These are phyloP conservation scores for Butastur rufipennis DNA, from an alignment of 2,113 vertebrate species.

Conservation along the genomic window DNA sequence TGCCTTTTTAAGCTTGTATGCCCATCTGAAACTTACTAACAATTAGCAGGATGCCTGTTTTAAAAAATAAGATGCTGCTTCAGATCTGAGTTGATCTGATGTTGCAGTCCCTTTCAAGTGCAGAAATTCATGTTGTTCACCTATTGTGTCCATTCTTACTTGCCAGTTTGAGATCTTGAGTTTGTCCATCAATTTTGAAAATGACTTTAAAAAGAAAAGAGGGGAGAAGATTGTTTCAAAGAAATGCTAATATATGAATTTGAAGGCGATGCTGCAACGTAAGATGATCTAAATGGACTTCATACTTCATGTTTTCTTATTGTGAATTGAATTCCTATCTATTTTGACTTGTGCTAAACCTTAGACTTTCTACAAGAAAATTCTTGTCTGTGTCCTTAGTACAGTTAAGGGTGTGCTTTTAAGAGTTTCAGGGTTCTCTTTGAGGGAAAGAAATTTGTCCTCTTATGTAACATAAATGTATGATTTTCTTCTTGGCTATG, in stretches of 20 bases:
- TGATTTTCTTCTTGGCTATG: neutral
- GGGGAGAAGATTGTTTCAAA: neutral
- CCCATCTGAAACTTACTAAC: neutral
- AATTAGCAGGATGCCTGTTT: neutral
- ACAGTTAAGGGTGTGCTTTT: neutral
- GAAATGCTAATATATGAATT: neutral
- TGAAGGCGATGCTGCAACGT: neutral
- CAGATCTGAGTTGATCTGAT: neutral
- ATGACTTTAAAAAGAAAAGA: neutral
- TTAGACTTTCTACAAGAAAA: neutral
- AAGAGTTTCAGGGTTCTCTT: neutral
- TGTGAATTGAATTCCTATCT: neutral
- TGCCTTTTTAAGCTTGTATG: neutral
- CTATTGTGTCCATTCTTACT: neutral
- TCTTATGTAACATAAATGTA: neutral
- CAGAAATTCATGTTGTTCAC: neutral
- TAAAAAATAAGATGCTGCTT: neutral
- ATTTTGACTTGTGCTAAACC: neutral
- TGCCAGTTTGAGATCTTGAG: neutral
- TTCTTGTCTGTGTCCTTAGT: neutral
- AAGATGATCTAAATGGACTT: neutral
- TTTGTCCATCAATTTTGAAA: neutral
- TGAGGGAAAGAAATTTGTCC: neutral
- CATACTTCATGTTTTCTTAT: neutral
- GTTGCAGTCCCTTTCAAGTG: neutral